Evolutionary conservation across 2,113 vertebrate genomes (phyloP), one percentile per base, ranked within the genome.

Genomic region (Poeciliopsis retropinna): DNA sequence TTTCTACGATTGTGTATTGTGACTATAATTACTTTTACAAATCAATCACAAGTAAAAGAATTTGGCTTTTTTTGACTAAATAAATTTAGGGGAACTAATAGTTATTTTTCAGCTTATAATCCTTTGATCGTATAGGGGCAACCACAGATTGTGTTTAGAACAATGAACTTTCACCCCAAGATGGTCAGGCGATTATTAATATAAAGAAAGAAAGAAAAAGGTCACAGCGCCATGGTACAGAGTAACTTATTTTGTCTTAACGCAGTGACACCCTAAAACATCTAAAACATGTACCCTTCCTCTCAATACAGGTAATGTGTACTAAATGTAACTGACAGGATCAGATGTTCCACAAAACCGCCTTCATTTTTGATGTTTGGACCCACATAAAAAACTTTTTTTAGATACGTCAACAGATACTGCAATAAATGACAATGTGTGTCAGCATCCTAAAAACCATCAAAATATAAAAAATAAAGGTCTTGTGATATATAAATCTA

Each of bases 401-500:
- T n/a, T 22, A 54, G 51, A 57, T n/a, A 3, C 39, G 31, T 10
- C 8, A 57, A 57, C 7, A 57, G 8, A 57, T 57, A 57, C 11
- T 54, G 25, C 22, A 57, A 57, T n/a, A 57, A 9, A 57, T n/a
- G 9, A n/a, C 51, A n/a, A 6, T 54, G 22, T 54, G 22, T 54
- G 22, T 25, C 51, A 54, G 22, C 8, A 25, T 22, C 22, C 25
- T 25, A 25, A 54, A 17, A 25, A 54, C 25, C 2, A 8, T 5
- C 1, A 80, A 73, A 62, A 75, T 70, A 73, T 80, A 70, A 74
- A 73, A 68, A 70, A 73, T 71, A 86, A 85, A 62, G 13, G 30
- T 82, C 84, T 79, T 63, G 62, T 69, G 39, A 67, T 29, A 14
- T 71, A 88, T 87, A 78, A 84, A 75, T 88, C 78, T 73, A 85